Conservation (phyloP, 1,140 invertebrate species). For the Latrodectus geometricus region DNA sequence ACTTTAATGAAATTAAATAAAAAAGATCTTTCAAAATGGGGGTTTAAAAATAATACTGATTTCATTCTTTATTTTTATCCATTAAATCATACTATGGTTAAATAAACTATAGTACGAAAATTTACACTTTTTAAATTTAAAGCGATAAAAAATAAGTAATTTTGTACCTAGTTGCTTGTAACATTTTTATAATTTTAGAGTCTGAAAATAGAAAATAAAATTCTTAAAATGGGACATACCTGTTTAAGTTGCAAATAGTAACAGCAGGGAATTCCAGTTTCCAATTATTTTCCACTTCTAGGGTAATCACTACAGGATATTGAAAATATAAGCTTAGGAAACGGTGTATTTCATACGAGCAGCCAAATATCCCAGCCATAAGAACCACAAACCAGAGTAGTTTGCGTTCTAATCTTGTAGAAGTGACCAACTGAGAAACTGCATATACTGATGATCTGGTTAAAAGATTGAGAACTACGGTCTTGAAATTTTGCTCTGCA, state of each 20-base stretch:
- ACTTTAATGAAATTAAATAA: no score
- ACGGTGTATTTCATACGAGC: conserved; percentile 35
- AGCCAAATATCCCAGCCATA: conserved; percentile 19
- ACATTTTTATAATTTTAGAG: not conserved
- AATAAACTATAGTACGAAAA: no score
- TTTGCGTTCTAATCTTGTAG: conserved; percentile 26
- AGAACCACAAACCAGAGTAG: conserved; percentile 45
- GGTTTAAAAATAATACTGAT: no score
- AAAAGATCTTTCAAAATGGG: no score
- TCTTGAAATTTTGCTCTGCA: conserved; percentile 30
- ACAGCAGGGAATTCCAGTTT: conserved; percentile 58
- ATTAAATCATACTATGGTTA: no score
- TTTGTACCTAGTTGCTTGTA: not conserved
- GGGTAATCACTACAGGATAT: conserved; percentile 56
- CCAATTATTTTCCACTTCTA: conserved; percentile 48
- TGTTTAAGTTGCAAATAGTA: conserved; percentile 60
- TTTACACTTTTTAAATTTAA: no score
- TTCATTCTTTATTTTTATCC: no score
- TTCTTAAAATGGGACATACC: conserved; percentile 1
- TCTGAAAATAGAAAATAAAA: not conserved
- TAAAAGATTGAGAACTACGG: conserved; percentile 27
- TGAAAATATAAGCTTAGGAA: conserved; percentile 54
- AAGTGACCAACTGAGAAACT: conserved; percentile 40
- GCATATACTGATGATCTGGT: conserved; percentile 45
- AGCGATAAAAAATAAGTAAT: not conserved